phyloP scores from a whole-genome alignment of 2,888 invertebrate species.

The Neuroscelio doddi region DNA sequence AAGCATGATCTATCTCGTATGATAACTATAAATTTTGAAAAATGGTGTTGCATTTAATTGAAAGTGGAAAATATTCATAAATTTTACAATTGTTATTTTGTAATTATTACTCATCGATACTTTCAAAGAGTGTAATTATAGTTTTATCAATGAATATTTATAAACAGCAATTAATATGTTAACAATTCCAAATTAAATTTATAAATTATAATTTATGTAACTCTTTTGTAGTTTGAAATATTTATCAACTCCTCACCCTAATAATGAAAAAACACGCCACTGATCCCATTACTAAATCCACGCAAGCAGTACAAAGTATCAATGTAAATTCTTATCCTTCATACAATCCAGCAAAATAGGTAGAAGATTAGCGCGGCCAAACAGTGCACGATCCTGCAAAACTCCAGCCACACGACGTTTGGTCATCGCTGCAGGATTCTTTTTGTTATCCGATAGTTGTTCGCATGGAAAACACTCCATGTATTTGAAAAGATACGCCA shows the following conservation, averaged over 20 bases:
- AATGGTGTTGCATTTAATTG: background rate
- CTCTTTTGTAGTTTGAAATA: too few relatives aligned
- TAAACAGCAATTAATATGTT: too few relatives aligned
- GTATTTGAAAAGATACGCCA: constrained; percentile 10
- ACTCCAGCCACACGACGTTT: constrained; percentile 64
- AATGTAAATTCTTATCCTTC: constrained; percentile 7
- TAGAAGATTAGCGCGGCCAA: constrained; percentile 42
- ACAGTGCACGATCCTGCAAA: constrained; percentile 61
- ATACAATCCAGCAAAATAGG: constrained; percentile 23
- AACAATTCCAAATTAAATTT: too few relatives aligned
- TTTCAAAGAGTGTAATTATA: too few relatives aligned
- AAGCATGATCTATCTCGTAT: constrained; percentile 5
- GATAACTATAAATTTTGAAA: background rate
- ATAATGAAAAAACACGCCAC: constrained; percentile 21
- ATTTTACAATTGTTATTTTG: too few relatives aligned
- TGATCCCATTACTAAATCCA: constrained; percentile 19
- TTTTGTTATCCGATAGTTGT: constrained; percentile 55
- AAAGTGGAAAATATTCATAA: constrained; percentile 5
- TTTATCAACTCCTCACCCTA: constrained; percentile 6
- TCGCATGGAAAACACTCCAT: constrained; percentile 58
- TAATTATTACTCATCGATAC: too few relatives aligned
- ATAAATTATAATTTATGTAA: too few relatives aligned
- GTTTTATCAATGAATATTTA: too few relatives aligned
- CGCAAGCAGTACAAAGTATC: constrained; percentile 25
- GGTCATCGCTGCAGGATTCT: constrained; percentile 61